These are phyloP conservation scores for Anguilla pacifica DNA, from an alignment of 2,797 vertebrate species.

Conservation along the genomic window DNA sequence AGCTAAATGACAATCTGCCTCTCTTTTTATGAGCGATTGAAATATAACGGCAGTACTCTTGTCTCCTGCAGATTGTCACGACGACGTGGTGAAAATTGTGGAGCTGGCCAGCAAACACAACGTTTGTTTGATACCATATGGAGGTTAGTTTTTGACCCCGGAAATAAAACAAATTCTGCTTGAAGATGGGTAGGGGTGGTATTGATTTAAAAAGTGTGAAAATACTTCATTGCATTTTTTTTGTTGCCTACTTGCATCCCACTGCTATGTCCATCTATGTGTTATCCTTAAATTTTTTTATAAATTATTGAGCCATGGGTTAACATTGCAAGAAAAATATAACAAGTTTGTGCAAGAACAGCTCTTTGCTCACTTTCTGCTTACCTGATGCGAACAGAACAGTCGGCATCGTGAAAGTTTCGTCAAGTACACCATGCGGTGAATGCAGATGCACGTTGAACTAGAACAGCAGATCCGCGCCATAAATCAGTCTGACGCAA, in stretches of 20 bases:
- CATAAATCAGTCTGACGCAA: constrained; percentile 40
- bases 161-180: neutral
- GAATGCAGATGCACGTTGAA: constrained; percentile 20
- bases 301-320: no score
- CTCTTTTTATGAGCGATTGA: neutral
- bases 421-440: constrained; percentile 1
- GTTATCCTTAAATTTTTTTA: neutral
- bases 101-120: constrained; percentile 93
- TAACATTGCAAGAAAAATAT: neutral
- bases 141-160: constrained; percentile 79
- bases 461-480: constrained; percentile 29
- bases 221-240: neutral
- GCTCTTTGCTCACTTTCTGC: neutral
- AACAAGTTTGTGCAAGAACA: neutral
- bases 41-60: neutral
- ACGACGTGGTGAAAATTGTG: constrained; percentile 93
- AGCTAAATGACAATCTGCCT: neutral
- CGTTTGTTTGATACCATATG: constrained; percentile 95
- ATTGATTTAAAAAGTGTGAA: neutral
- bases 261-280: neutral
- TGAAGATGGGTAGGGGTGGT: neutral
- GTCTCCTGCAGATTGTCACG: constrained; percentile 83
- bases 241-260: neutral
- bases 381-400: neutral
- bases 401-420: constrained; percentile 15